Conservation (phyloP, 2,888 invertebrate genomes). For the Odontocolon sp. region DNA sequence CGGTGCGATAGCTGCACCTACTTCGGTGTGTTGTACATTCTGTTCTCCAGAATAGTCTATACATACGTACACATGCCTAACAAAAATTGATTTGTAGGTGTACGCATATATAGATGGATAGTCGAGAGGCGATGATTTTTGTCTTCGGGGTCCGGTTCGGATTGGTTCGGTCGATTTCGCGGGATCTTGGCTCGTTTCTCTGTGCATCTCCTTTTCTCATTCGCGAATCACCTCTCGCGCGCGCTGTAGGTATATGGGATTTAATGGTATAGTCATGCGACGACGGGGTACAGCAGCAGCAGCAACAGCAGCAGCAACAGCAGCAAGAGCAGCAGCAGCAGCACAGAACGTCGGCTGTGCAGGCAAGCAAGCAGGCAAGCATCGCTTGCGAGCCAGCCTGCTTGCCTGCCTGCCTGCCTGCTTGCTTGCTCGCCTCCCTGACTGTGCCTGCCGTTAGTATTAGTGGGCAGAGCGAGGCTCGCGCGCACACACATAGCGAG, state of each 20-base stretch:
- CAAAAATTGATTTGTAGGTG: too few species aligned
- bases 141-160: slow-evolving; percentile 30
- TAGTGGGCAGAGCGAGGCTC: slow-evolving; percentile 70
- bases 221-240: slow-evolving; percentile 30
- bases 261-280: slow-evolving; percentile 76
- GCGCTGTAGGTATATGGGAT: slow-evolving; percentile 60
- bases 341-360: slow-evolving; percentile 53
- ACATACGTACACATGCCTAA: too few species aligned
- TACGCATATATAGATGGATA: too few species aligned
- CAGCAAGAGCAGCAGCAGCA: slow-evolving; percentile 31
- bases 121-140: too few species aligned
- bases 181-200: not conserved
- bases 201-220: not conserved
- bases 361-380: slow-evolving; percentile 27
- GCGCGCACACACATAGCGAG: slow-evolving; percentile 62
- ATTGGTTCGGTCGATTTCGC: not conserved
- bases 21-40: too few species aligned
- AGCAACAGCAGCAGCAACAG: slow-evolving; percentile 27
- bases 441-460: slow-evolving; percentile 61
- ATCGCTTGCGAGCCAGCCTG: slow-evolving; percentile 3
- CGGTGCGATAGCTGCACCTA: too few species aligned
- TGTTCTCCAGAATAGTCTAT: too few species aligned
- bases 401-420: slow-evolving; percentile 11
- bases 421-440: slow-evolving; percentile 26
- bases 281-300: slow-evolving; percentile 56